These are phyloP conservation scores for Listrodromus nycthemerus DNA, from an alignment of 2,888 invertebrate species.

Conservation along the genomic window DNA sequence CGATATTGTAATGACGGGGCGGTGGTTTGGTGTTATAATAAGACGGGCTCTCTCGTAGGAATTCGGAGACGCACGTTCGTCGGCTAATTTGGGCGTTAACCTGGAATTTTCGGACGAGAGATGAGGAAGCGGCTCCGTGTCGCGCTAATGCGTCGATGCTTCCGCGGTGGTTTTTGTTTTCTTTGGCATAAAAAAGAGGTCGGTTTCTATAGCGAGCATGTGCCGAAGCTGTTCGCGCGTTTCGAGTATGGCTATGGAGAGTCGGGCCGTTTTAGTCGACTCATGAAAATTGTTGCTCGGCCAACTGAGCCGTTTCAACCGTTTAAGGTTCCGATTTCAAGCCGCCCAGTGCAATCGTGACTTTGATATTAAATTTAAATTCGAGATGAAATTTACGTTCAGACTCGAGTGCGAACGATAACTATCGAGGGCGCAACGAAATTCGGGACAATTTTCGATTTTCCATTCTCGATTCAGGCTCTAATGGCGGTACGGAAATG, in stretches of 20 bases:
- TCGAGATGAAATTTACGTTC: too few relatives aligned
- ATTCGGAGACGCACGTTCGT: constrained; percentile 14
- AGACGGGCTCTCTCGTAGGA: background rate
- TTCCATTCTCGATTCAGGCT: too few relatives aligned
- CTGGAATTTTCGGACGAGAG: constrained; percentile 8
- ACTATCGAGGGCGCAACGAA: too few relatives aligned
- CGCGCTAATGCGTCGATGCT: constrained; percentile 17
- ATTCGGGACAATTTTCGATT: too few relatives aligned
- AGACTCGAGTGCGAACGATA: too few relatives aligned
- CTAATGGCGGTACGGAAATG: too few relatives aligned
- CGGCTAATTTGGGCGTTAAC: constrained; percentile 49
- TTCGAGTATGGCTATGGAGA: background rate
- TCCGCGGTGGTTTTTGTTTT: constrained; percentile 47
- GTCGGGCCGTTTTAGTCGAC: too few relatives aligned
- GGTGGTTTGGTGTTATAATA: constrained; percentile 16
- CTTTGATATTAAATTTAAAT: too few relatives aligned
- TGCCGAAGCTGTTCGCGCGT: background rate
- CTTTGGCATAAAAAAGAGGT: constrained; percentile 28
- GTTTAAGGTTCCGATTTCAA: too few relatives aligned
- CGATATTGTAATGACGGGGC: constrained; percentile 25
- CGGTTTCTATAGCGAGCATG: constrained; percentile 5
- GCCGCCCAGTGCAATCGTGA: too few relatives aligned
- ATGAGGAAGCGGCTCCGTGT: background rate
- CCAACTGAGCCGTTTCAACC: too few relatives aligned
- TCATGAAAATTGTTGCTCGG: too few relatives aligned